phyloP scores from a whole-genome alignment of 30 jellyfish, hydroid and myxozoan species.

The Morbakka virulenta region DNA sequence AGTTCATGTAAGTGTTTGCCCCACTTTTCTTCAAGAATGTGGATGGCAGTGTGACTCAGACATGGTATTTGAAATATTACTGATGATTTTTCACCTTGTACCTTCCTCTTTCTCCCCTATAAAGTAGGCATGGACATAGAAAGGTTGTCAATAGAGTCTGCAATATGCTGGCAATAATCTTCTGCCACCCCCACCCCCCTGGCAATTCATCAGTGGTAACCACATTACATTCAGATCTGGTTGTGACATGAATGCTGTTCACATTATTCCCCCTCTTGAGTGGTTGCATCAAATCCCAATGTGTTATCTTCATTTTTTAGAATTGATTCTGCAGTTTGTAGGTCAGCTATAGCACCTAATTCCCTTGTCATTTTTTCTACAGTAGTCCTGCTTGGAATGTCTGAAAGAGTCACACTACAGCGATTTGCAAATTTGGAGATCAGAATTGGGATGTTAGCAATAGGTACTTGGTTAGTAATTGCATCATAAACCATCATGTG shows the following conservation, averaged over 20 bases:
- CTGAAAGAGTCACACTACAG: neutral
- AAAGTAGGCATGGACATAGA: slow-evolving; percentile 1
- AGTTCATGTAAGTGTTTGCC: neutral
- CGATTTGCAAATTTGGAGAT: neutral
- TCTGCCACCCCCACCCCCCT: slow-evolving; percentile 22
- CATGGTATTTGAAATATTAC: neutral
- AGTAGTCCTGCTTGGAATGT: slow-evolving; percentile 29
- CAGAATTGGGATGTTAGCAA: slow-evolving; percentile 14
- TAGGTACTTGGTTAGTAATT: slow-evolving; percentile 5
- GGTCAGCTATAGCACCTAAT: slow-evolving; percentile 9
- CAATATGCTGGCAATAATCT: slow-evolving; percentile 10
- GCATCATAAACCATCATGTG: slow-evolving; percentile 32
- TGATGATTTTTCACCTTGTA: slow-evolving; percentile 1
- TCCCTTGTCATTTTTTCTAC: slow-evolving; percentile 38
- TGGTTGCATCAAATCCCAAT: slow-evolving; percentile 41
- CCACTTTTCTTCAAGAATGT: neutral
- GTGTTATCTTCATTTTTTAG: neutral
- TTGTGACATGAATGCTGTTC: slow-evolving; percentile 8
- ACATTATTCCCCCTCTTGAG: slow-evolving; percentile 42
- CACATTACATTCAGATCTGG: neutral
- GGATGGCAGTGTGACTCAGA: neutral
- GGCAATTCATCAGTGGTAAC: slow-evolving; percentile 21
- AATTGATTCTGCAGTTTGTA: slow-evolving; percentile 15
- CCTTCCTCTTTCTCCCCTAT: neutral
- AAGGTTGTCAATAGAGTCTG: slow-evolving; percentile 20